A percentile compares a stretch with the other conserved stretches of the same genome.
Conservation (phyloP, 1,140 invertebrate species). For the Apis florea region DNA sequence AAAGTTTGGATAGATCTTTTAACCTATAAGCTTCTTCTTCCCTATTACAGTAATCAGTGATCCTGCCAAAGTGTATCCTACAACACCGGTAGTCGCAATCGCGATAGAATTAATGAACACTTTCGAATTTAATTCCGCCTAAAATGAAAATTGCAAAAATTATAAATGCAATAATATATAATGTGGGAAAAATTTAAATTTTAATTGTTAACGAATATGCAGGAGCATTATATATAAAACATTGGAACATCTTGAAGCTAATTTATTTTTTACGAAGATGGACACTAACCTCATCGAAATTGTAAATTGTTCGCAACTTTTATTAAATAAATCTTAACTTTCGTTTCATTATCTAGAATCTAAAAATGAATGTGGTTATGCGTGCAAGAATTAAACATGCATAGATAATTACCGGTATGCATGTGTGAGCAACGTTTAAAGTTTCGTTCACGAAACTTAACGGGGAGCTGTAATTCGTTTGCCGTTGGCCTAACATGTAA, state of each 20-base stretch:
- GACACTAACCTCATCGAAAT: no score
- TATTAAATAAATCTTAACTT: no score
- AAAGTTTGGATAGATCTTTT: not conserved
- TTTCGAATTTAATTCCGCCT: constrained; percentile 68
- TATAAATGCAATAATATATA: not conserved
- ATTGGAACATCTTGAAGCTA: no score
- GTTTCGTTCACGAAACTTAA: constrained; percentile 21
- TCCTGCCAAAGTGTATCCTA: constrained; percentile 76
- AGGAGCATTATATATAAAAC: no score
- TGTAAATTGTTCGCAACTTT: no score
- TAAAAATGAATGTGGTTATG: no score
- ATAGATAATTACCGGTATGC: constrained; percentile 48
- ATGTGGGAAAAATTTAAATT: no score
- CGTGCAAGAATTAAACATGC: no score
- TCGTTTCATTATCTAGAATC: no score
- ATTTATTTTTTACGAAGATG: no score
- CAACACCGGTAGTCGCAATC: constrained; percentile 72
- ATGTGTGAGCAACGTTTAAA: not conserved
- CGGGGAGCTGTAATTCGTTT: constrained; percentile 31
- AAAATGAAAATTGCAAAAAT: constrained; percentile 3
- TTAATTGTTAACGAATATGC: no score
- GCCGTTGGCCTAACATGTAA: constrained; percentile 60
- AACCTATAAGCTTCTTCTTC: constrained; percentile 74
- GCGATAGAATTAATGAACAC: constrained; percentile 78
- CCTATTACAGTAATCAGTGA: constrained; percentile 74